Base-by-base conservation (phyloP, 2,888 invertebrate genomes). In the Dynastes maya region DNA sequence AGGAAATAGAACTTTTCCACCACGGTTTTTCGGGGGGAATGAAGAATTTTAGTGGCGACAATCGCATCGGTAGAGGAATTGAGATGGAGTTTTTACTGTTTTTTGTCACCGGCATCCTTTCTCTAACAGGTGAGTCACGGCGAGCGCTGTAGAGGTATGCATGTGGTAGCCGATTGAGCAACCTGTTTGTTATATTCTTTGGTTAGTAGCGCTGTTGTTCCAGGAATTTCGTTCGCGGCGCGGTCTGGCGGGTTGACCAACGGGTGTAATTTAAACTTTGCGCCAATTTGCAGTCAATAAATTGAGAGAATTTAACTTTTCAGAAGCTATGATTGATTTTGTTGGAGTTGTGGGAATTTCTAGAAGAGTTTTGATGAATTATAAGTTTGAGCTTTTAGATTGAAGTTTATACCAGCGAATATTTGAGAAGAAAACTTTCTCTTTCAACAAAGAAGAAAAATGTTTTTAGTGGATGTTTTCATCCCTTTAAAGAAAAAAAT, bases 81-180 rank as follows among this genome's bases (percentile, higher is more conserved):
- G 16, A 53, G n/a, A 71, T 71, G 71, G 32, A 71, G 71, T 37
- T 71, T 37, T 71, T 71, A 22, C 40, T 71, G 71, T 55, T 55
- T 71, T 22, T 71, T 55, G 32, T 53, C n/a, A 55, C 55, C 71
- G 71, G 71, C 71, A 37, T 71, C 58, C 71, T 71, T 16, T 71
- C 71, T 58, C 55, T 71, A 71, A 71, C 71, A 71, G 71, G 71
- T 71, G 71, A 71, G 71, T 71, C 71, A 71, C 40, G 11, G 32
- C 27, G 63, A 13, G 9, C 51, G 51, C 68, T 22, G 51, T 53
- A 11, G 16, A 58, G 71, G 71, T 71, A 55, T 71, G 71, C 55
- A 58, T 71, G 71, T 58, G 55, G 13, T 8, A 71, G 32, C 55
- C 13, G 71, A 71, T 71, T 71, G 71, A 37, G 55, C 71, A 71